phyloP scores from a whole-genome alignment of 1,140 invertebrate species.

The Drosophila seguyi region DNA sequence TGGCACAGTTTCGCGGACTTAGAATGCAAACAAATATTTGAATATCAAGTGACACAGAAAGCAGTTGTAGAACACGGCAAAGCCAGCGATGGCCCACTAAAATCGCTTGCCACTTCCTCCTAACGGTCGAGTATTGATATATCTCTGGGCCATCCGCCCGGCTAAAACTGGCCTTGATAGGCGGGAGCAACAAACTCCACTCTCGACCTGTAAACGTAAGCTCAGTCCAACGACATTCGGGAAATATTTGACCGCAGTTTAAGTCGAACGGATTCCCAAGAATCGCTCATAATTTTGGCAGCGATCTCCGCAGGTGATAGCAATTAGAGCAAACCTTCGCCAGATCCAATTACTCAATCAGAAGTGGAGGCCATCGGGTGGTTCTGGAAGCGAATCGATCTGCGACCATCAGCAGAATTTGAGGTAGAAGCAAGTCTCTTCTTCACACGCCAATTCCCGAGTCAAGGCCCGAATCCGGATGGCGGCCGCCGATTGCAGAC shows the following conservation, averaged over 20 bases:
- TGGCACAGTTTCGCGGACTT: constrained; percentile 60
- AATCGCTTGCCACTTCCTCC: constrained; percentile 57
- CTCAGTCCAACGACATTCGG: constrained; percentile 25
- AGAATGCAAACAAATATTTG: constrained; percentile 70
- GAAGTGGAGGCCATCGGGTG: not conserved
- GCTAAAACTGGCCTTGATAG: constrained; percentile 41
- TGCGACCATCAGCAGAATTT: constrained; percentile 35
- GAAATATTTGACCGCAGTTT: constrained; percentile 23
- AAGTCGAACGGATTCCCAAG: constrained; percentile 45
- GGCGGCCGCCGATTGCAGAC: constrained; percentile 66
- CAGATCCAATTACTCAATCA: constrained; percentile 66
- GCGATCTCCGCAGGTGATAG: constrained; percentile 56
- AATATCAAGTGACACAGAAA: constrained; percentile 72
- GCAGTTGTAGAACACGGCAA: constrained; percentile 14
- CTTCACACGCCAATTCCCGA: constrained; percentile 59
- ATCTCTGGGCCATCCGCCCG: constrained; percentile 43
- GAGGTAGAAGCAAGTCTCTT: constrained; percentile 26
- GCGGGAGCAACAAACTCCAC: constrained; percentile 66
- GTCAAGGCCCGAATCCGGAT: constrained; percentile 30
- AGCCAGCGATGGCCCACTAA: constrained; percentile 47
- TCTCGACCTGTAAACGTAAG: constrained; percentile 36
- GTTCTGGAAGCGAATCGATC: constrained; percentile 59
- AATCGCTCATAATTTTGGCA: constrained; percentile 63
- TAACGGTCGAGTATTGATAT: constrained; percentile 46
- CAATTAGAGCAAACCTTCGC: no score